A percentile compares a stretch with the other conserved stretches of the same genome.
phyloP scores from a whole-genome alignment of 2,113 vertebrate genomes.

The Passer montanus region DNA sequence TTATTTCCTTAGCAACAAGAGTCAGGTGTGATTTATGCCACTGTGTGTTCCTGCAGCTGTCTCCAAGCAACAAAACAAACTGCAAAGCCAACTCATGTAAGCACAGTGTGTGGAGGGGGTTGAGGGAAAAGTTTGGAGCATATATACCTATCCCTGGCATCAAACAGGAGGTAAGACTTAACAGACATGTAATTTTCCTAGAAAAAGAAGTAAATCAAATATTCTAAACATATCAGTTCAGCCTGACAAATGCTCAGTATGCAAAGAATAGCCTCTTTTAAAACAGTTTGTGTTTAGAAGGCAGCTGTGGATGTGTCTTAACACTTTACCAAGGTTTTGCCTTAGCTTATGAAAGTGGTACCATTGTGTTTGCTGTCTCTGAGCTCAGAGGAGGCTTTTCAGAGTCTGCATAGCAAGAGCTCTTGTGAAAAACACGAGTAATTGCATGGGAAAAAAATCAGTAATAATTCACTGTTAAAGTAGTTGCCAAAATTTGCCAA shows the following conservation, averaged over 20 bases:
- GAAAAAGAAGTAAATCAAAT: neutral
- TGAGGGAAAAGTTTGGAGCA: neutral
- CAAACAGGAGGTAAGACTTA: neutral
- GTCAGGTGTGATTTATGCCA: slow-evolving; percentile 61
- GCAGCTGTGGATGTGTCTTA: neutral
- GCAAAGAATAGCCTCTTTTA: neutral
- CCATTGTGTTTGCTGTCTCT: neutral
- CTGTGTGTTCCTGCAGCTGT: slow-evolving; percentile 58
- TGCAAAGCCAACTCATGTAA: neutral
- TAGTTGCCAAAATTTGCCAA: neutral
- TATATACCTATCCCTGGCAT: neutral
- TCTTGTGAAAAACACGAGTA: neutral
- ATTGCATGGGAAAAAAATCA: neutral
- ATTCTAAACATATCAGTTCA: neutral
- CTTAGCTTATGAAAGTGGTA: neutral
- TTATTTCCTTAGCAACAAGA: slow-evolving; percentile 72
- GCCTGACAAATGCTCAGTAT: neutral
- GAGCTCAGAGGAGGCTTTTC: neutral
- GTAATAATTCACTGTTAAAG: neutral
- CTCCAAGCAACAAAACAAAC: slow-evolving; percentile 65
- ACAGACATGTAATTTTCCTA: neutral
- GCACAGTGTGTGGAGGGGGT: neutral
- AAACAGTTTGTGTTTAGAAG: neutral
- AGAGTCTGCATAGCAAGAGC: neutral
- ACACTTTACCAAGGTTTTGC: neutral